These are phyloP conservation scores for Alethe castanea DNA, from an alignment of 2,113 vertebrate species.

Conservation along the genomic window DNA sequence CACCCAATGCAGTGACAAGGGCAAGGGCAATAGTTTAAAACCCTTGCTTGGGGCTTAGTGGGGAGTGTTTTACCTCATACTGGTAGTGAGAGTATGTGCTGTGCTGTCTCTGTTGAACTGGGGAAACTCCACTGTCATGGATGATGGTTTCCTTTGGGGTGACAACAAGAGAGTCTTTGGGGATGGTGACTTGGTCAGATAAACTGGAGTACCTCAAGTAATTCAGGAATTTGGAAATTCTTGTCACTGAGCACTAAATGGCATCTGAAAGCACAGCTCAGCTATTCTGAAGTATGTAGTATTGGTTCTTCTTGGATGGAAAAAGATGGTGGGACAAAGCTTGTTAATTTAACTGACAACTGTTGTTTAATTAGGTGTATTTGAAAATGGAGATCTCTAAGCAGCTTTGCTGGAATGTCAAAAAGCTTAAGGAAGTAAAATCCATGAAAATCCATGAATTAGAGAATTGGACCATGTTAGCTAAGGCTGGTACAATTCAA, in stretches of 20 bases:
- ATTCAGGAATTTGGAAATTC: not conserved
- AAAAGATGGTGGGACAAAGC: not conserved
- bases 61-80: not conserved
- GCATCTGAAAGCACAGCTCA: not conserved
- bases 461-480: not conserved
- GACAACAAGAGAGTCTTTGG: not conserved
- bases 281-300: not conserved
- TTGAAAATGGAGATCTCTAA: not conserved
- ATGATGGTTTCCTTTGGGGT: not conserved
- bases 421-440: not conserved
- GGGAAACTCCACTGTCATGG: not conserved
- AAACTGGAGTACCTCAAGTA: not conserved
- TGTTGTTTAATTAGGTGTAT: not conserved
- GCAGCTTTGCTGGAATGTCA: not conserved
- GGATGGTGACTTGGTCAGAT: not conserved
- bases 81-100: not conserved
- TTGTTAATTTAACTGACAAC: not conserved
- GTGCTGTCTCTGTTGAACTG: not conserved
- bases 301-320: not conserved
- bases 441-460: not conserved
- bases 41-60: not conserved
- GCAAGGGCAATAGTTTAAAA: not conserved
- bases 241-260: not conserved
- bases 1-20: not conserved
- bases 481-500: not conserved